These are phyloP conservation scores for Urocolius indicus DNA, from an alignment of 2,113 vertebrate genomes.

Conservation along the genomic window DNA sequence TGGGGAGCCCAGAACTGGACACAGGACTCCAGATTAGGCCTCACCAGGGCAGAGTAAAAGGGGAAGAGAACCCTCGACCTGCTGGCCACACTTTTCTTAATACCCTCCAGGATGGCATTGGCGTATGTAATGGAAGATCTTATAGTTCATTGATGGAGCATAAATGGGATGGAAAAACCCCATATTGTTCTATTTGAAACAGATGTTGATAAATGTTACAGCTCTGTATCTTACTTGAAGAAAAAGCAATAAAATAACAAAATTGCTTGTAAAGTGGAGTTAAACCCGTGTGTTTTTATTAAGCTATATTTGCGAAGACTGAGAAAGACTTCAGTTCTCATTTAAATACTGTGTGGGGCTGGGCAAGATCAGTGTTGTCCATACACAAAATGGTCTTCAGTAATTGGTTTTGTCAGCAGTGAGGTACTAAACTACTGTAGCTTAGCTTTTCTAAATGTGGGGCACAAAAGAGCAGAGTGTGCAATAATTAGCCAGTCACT, in stretches of 20 bases:
- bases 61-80: no score
- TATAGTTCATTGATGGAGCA: neutral
- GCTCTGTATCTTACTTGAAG: neutral
- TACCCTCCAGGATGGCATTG: no score
- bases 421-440: constrained; percentile 22
- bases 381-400: constrained; percentile 69
- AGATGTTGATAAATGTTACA: neutral
- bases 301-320: constrained; percentile 21
- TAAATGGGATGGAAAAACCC: neutral
- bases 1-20: no score
- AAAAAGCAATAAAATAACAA: neutral
- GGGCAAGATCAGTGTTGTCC: constrained; percentile 22
- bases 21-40: no score
- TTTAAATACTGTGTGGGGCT: neutral
- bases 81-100: no score
- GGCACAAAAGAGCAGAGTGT: constrained; percentile 3
- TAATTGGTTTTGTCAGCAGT: constrained; percentile 55
- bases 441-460: constrained; percentile 28
- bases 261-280: neutral
- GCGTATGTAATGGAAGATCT: neutral
- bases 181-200: neutral
- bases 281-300: constrained; percentile 13
- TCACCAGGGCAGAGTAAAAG: no score
- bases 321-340: constrained; percentile 26
- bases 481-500: constrained; percentile 53